phyloP scores from a whole-genome alignment of 2,888 invertebrate genomes.

The Diaperis boleti region DNA sequence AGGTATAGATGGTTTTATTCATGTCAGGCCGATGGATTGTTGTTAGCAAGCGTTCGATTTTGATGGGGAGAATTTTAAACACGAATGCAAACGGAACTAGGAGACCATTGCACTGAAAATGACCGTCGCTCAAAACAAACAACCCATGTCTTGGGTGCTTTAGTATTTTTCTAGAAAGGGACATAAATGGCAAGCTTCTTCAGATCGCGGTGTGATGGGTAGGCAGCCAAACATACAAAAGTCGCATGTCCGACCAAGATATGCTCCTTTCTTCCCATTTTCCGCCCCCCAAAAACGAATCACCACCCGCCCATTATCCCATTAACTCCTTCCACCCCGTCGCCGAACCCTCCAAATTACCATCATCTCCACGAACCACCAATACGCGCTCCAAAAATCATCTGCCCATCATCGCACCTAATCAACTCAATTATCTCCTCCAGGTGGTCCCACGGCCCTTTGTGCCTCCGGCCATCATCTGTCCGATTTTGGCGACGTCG shows the following conservation, averaged over 20 bases:
- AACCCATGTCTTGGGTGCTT: too few relatives aligned
- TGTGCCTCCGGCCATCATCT: conserved; percentile 21
- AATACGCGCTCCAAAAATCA: too few relatives aligned
- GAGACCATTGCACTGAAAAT: conserved; percentile 19
- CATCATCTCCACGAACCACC: too few relatives aligned
- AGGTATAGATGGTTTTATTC: conserved; percentile 50
- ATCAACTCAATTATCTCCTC: conserved; percentile 35
- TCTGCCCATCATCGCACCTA: conserved; percentile 38
- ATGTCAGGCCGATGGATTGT: conserved; percentile 49
- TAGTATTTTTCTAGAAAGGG: too few relatives aligned
- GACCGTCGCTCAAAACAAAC: neutral
- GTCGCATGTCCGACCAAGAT: too few relatives aligned
- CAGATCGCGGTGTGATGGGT: too few relatives aligned
- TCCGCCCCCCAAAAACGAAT: neutral
- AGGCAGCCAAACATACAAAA: too few relatives aligned
- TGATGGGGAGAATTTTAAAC: conserved; percentile 38
- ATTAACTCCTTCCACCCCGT: neutral
- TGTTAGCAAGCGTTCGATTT: conserved; percentile 48
- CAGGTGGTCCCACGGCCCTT: conserved; percentile 29
- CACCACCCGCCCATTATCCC: neutral
- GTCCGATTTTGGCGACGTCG: conserved; percentile 17
- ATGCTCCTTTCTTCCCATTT: too few relatives aligned
- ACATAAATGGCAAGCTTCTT: too few relatives aligned
- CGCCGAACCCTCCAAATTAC: neutral
- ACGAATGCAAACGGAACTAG: conserved; percentile 28